Conservation (phyloP, 2,797 vertebrate genomes). For the Bovichtus variegatus region DNA sequence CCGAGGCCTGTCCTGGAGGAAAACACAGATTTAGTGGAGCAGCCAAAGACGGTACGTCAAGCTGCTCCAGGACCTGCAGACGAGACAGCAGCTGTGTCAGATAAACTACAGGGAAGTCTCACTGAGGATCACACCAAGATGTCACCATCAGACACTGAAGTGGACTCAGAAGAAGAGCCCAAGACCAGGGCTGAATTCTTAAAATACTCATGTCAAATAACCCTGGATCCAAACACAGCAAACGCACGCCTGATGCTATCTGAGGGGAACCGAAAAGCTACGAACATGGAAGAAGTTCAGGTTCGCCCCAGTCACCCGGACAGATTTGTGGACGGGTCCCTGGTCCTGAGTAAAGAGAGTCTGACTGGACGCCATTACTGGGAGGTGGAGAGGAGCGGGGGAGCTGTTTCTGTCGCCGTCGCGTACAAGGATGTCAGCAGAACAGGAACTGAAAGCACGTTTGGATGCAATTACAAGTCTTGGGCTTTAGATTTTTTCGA, state of each 20-base stretch:
- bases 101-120: neutral
- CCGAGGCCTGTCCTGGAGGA: neutral
- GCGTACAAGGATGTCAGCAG: neutral
- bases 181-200: neutral
- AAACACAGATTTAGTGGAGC: neutral
- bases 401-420: neutral
- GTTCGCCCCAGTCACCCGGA: neutral
- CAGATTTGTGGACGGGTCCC: neutral
- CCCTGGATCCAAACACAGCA: slow-evolving; percentile 28
- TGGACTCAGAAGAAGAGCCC: neutral
- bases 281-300: rapidly evolving
- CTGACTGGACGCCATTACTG: slow-evolving; percentile 21
- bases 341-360: slow-evolving; percentile 35
- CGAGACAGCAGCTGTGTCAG: too few relatives aligned
- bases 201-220: neutral
- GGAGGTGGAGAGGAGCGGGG: too few relatives aligned
- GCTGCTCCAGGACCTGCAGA: neutral
- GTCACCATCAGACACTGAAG: slow-evolving; percentile 1
- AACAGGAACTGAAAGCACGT: neutral
- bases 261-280: slow-evolving; percentile 12
- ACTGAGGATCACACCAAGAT: too few relatives aligned
- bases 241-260: neutral
- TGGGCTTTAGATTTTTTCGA: slow-evolving; percentile 5
- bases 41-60: neutral
- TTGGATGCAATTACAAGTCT: neutral